Base-by-base conservation (phyloP, 2,113 vertebrate species). In the Mesocricetus auratus region DNA sequence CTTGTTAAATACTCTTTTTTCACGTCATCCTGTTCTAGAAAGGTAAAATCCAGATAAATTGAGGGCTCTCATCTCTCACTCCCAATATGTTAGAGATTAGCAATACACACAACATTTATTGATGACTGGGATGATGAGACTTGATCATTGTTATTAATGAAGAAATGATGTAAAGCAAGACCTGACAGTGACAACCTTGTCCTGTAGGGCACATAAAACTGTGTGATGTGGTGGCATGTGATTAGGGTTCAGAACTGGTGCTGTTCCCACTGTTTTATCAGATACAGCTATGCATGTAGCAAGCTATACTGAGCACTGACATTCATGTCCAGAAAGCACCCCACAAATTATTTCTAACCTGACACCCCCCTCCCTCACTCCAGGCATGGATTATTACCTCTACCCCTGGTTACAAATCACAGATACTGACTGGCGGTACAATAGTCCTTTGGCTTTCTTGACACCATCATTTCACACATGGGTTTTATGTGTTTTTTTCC, bases 1-100 rank as follows among this genome's bases (percentile, higher is more conserved):
- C 58, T 73, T 81, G n/a, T 45, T 94, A 93, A 94, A 91, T 73
- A 81, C 64, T 2, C 15, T 77, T 95, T 95, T 95, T 91, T 64
- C 7, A 21, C 60, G 74, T 36, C 24, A 36, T 3, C 73, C 0
- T 74, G 6, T 2, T 93, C 10, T 42, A 89, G 33, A 89, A 50
- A 94, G 71, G 53, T 91, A 11, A 15, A 86, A 47, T 58, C n/a
- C n/a, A 92, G 47, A 58, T 26, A 58, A 92, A 83, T 36, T 4
- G 19, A 94, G 17, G 11, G 47, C 8, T 47, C 3, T n/a, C 1
- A 7, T 11, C 16, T 94, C 22, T 8, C 21, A 39, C 22, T 81
- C 15, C 7, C 7, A n/a, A 10, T 42, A 58, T 2, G 31, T 36
- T 79, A 69, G 29, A 42, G 58, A 71, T 62, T 47, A 83, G 3